Conservation (phyloP, 2,113 vertebrate genomes). For the Corythornis madagascariensis region DNA sequence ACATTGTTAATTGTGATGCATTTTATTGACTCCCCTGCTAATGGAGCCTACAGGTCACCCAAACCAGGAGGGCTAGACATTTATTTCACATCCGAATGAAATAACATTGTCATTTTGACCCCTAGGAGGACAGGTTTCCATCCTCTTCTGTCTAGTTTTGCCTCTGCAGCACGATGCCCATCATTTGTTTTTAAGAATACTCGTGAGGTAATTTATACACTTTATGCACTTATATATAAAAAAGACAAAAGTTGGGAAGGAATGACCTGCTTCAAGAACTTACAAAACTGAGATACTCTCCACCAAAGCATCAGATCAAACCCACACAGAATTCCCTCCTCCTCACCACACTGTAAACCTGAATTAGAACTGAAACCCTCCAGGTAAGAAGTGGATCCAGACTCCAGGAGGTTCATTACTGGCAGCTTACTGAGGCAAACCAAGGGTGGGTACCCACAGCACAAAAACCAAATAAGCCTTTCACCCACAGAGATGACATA, state of each 20-base stretch:
- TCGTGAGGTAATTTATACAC: neutral
- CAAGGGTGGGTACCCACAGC: neutral
- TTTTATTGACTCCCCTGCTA: constrained; percentile 70
- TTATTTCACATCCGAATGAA: constrained; percentile 44
- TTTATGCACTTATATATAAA: neutral
- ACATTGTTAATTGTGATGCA: constrained; percentile 74
- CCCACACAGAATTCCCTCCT: neutral
- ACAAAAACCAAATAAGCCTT: neutral
- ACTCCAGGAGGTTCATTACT: neutral
- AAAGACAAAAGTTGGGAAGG: neutral
- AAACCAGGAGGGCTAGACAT: constrained; percentile 30
- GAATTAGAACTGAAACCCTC: neutral
- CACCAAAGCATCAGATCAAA: neutral
- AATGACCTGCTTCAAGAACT: neutral
- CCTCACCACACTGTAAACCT: neutral
- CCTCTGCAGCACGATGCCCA: neutral
- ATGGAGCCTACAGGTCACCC: constrained; percentile 48
- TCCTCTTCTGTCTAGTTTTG: neutral
- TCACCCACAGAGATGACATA: neutral
- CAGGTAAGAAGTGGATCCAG: neutral
- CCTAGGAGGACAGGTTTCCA: neutral
- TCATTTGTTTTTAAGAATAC: neutral
- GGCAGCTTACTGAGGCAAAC: neutral
- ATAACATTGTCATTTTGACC: constrained; percentile 2
- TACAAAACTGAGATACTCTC: neutral